Evolutionary conservation across 2,888 invertebrate species (phyloP).

Genomic region (Drosophila barbarae): DNA sequence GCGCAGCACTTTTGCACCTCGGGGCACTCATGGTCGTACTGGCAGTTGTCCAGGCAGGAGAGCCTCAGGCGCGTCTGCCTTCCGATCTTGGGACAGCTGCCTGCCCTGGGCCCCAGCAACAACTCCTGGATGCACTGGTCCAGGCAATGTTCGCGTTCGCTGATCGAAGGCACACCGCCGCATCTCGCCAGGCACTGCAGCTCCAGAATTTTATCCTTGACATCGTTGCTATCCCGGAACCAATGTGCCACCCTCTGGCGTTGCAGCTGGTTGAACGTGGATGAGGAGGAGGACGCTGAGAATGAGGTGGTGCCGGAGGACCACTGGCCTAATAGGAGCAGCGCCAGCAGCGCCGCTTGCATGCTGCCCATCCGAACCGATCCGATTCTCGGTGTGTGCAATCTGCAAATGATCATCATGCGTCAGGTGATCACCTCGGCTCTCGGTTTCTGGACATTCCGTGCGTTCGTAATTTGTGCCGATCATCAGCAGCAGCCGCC

Average conservation of each 20-base stretch:
- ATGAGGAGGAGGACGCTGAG: conserved; percentile 17
- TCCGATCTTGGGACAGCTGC: conserved; percentile 71
- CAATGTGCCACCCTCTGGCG: conserved; percentile 33
- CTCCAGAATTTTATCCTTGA: conserved; percentile 78
- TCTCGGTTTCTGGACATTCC: conserved; percentile 55
- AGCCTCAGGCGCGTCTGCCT: conserved; percentile 57
- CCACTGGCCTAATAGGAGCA: conserved; percentile 36
- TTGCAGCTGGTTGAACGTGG: conserved; percentile 43
- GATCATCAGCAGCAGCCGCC: conserved; percentile 48
- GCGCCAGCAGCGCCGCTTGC: conserved; percentile 43
- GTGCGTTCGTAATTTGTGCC: conserved; percentile 66
- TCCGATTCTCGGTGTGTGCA: conserved; percentile 43
- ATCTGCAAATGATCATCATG: conserved; percentile 58
- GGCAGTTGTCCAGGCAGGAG: conserved; percentile 77
- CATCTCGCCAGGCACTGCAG: conserved; percentile 77
- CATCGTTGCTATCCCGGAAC: conserved; percentile 66
- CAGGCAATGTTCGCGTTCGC: conserved; percentile 55
- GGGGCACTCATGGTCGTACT: conserved; percentile 84
- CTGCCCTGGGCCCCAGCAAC: conserved; percentile 69
- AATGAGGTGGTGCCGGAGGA: conserved; percentile 9
- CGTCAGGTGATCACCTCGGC: conserved; percentile 49
- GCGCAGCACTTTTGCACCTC: conserved; percentile 86
- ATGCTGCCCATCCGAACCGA: conserved; percentile 29
- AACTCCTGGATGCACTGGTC: conserved; percentile 71
- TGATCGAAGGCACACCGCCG: conserved; percentile 43